Conservation (phyloP, 2,113 vertebrate species). For the Dolichallabes microphthalmus region DNA sequence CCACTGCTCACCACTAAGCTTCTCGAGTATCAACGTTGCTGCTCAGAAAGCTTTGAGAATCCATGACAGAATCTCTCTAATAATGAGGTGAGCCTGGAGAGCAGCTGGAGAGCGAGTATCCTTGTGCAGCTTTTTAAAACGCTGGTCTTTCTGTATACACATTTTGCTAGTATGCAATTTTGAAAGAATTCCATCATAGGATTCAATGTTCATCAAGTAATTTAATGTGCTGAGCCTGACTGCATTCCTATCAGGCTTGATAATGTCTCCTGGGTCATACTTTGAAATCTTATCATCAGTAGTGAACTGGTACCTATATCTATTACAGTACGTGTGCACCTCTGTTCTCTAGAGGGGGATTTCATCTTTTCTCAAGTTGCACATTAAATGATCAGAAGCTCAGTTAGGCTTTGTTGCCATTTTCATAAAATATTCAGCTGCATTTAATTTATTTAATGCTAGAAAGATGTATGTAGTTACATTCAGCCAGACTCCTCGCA, state of each 20-base stretch:
- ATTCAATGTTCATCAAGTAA: background rate
- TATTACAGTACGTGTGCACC: background rate
- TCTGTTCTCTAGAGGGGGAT: background rate
- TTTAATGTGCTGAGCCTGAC: background rate
- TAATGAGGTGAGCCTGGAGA: slow-evolving; percentile 21
- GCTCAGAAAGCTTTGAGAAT: slow-evolving; percentile 41
- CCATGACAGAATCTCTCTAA: slow-evolving; percentile 9
- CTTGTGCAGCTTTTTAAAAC: slow-evolving; percentile 6
- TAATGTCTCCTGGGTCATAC: slow-evolving; percentile 1
- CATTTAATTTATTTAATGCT: background rate
- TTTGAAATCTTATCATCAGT: background rate
- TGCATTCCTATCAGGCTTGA: background rate
- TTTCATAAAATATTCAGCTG: background rate
- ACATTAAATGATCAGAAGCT: background rate
- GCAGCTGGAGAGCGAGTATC: background rate
- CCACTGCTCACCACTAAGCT: slow-evolving; percentile 3
- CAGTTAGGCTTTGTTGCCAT: background rate
- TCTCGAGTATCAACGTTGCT: slow-evolving; percentile 8
- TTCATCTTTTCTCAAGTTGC: background rate
- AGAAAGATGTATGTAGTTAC: background rate
- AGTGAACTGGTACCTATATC: background rate
- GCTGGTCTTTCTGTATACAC: background rate
- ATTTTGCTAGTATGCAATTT: background rate
- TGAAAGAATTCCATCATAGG: background rate
- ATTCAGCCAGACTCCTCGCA: background rate